Conservation (phyloP, 1,140 invertebrate species). For the Plectus sambesii region DNA sequence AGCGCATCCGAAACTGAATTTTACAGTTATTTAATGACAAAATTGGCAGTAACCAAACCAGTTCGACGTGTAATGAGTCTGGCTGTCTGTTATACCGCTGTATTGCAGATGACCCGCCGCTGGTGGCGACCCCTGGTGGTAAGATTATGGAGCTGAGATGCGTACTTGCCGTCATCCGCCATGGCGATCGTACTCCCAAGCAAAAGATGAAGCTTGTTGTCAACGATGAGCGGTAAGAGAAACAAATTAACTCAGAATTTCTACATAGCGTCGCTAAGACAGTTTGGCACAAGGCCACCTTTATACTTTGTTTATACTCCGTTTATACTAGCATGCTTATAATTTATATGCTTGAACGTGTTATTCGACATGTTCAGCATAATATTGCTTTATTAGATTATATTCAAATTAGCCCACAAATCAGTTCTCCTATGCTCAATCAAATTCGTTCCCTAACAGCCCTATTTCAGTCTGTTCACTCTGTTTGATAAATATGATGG, state of each 20-base stretch:
- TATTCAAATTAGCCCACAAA: conserved; percentile 13
- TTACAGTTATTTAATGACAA: no score
- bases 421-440: background rate
- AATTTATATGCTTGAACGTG: background rate
- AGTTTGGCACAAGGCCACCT: no score
- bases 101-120: conserved; percentile 81
- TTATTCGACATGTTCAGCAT: conserved; percentile 11
- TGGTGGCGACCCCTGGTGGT: conserved; percentile 95
- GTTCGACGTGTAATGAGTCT: no score
- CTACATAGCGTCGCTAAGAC: background rate
- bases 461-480: conserved; percentile 74
- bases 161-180: conserved; percentile 93
- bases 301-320: background rate
- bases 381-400: no score
- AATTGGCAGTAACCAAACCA: no score
- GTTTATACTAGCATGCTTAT: background rate
- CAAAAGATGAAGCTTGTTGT: conserved; percentile 99
- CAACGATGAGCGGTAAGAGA: conserved; percentile 93
- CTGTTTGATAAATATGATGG: conserved; percentile 96
- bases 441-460: background rate
- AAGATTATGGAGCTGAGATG: conserved; percentile 99
- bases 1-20: conserved; percentile 87
- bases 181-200: conserved; percentile 96
- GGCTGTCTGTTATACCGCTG: no score
- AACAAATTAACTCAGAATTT: conserved; percentile 46